These are phyloP conservation scores for Idris sp. DNA, from an alignment of 1,140 invertebrate species.

Conservation along the genomic window DNA sequence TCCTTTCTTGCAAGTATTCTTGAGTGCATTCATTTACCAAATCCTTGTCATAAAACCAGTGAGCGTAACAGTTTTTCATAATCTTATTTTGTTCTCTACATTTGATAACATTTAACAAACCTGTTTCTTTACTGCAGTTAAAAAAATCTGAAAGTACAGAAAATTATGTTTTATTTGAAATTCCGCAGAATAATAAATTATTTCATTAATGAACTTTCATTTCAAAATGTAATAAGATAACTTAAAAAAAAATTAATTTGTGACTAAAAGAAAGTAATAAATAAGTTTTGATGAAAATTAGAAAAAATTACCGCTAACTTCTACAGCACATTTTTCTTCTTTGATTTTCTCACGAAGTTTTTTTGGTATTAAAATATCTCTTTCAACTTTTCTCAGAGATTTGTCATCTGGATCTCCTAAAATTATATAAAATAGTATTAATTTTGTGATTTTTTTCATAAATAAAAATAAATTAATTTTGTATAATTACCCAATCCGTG, in stretches of 20 bases:
- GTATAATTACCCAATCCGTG: not conserved
- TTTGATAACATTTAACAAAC: constrained; percentile 82
- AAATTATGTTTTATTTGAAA: too few species aligned
- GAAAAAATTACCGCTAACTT: constrained; percentile 80
- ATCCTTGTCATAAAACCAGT: constrained; percentile 87
- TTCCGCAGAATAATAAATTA: too few species aligned
- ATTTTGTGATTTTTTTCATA: not conserved
- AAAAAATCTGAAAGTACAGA: constrained; percentile 59
- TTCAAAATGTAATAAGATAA: too few species aligned
- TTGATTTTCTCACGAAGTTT: constrained; percentile 89
- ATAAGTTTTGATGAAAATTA: too few species aligned
- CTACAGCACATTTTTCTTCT: constrained; percentile 85
- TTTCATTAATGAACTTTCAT: too few species aligned
- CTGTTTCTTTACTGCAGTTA: constrained; percentile 85
- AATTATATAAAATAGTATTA: constrained; percentile 2
- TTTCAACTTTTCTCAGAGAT: constrained; percentile 89
- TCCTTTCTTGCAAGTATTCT: constrained; percentile 89
- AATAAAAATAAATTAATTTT: not conserved
- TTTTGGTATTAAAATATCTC: constrained; percentile 90
- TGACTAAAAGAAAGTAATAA: too few species aligned
- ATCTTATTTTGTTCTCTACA: constrained; percentile 85
- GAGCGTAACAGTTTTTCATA: constrained; percentile 84
- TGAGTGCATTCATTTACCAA: constrained; percentile 86
- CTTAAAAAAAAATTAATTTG: too few species aligned
- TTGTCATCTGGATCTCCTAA: constrained; percentile 91